These are phyloP conservation scores for Cheilinus undulatus DNA, from an alignment of 2,113 vertebrate species.

Conservation along the genomic window DNA sequence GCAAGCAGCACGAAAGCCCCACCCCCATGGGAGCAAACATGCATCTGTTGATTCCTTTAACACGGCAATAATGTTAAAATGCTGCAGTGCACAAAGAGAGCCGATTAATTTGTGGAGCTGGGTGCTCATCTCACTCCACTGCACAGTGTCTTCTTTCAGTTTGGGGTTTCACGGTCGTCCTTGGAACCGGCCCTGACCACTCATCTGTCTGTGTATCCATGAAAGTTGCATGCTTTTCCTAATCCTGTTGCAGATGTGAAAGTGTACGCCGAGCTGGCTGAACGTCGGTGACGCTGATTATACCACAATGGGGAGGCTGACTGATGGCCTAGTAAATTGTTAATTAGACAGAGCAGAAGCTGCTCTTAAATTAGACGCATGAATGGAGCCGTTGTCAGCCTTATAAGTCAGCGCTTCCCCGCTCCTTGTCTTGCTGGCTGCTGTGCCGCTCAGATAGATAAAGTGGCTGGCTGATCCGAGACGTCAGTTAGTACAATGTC, in stretches of 20 bases:
- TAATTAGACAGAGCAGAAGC: conserved; percentile 84
- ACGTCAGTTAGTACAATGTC: conserved; percentile 23
- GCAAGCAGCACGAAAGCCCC: background rate
- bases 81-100: conserved; percentile 19
- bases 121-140: conserved; percentile 13
- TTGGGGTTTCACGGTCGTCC: conserved; percentile 36
- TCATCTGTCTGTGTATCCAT: conserved; percentile 40
- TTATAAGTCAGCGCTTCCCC: conserved; percentile 73
- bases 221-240: conserved; percentile 66
- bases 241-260: conserved; percentile 57
- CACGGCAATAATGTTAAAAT: conserved; percentile 5
- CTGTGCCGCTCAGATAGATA: conserved; percentile 44
- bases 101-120: conserved; percentile 50
- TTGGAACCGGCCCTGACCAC: conserved; percentile 25
- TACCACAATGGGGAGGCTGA: conserved; percentile 76
- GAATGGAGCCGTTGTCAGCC: conserved; percentile 80
- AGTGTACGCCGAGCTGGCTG: conserved; percentile 43
- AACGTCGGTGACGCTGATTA: conserved; percentile 67
- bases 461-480: conserved; percentile 41
- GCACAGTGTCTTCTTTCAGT: conserved; percentile 32
- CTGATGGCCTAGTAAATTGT: conserved; percentile 86
- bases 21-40: background rate
- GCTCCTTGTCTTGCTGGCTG: conserved; percentile 39
- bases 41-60: conserved; percentile 39
- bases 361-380: conserved; percentile 84